Evolutionary conservation across 2,113 vertebrate species (phyloP), one percentile per base, ranked within the genome.

Genomic region (Odontesthes bonariensis): DNA sequence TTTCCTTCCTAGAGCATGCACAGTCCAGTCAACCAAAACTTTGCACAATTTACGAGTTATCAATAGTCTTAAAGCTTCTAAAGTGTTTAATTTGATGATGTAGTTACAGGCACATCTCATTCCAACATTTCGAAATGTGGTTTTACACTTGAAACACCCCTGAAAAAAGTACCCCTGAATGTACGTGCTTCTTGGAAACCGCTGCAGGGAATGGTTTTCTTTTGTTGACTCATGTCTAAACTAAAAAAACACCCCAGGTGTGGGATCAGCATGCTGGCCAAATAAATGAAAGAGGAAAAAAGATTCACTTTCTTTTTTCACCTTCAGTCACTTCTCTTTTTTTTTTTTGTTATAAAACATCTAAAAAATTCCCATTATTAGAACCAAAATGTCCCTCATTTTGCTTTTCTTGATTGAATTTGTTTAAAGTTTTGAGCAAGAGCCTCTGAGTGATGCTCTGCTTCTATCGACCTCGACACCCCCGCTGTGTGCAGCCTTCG

Each of bases 261-360:
- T 75, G 16, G 60, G 49, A 66, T 73, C 40, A 19, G 14, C 9
- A 40, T 5, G 1, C 12, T 46, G 59, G 44, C 58, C 54, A 42
- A 42, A 66, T 16, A 51, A 23, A 70, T 10, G 27, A 80, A 52
- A 5, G 12, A 73, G n/a, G 19, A 51, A 57, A 57, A 64, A 67
- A 71, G 11, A 14, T 73, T 67, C 27, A 58, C 58, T 77, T 82
- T 87, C 69, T 70, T 77, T 38, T 85, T 85, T 86, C 74, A 77
- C 1, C 46, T 66, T 83, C 19, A 80, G 42, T 84, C 69, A 77
- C 23, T 51, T 40, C 0, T 51, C n/a, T 63, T 17, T 42, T 65
- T 70, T 72, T 55, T 40, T 14, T n/a, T n/a, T n/a, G n/a, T n/a
- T 2, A 27, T 27, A 33, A 67, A 38, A 9, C 23, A 20, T 32